Evolutionary conservation across 2,113 vertebrate species (phyloP), one percentile per base, ranked within the genome.

Genomic region (Andinoacara biseriatus): DNA sequence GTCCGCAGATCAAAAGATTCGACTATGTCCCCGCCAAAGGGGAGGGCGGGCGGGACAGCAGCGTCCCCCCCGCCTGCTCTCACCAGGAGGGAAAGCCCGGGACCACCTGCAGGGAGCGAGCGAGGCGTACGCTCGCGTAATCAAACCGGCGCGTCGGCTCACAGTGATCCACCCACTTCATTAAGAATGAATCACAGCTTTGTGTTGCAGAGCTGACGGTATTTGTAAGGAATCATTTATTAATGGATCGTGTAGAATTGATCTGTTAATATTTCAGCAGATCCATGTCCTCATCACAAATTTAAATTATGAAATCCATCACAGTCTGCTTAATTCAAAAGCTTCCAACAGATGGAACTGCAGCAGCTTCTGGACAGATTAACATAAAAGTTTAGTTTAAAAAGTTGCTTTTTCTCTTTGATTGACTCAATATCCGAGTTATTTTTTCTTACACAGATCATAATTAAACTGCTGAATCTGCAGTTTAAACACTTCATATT

Each of bases 1-100:
- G 67, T 63, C 74, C 59, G 54, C 7, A 79, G 49, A 91, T 91
- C 85, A 91, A 89, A 91, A 81, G 29, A 60, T 20, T 33, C 20
- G 22, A 56, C 56, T 77, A 5, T 54, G 72, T 77, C 72, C 43
- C 52, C 35, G 76, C 52, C 18, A 2, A 43, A 31, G 54, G 74
- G 81, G 54, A 22, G 61, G 17, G 18, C 31, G 56, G 40, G 74
- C n/a, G 81, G 49, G 78, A 58, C 76, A 29, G 58, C 80, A 15
- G 72, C 18, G 78, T 78, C 80, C 80, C 18, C 18, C 17, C 75
- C 14, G 22, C 33, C 58, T 81, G 52, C 80, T 58, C 87, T 74
- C 85, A 26, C 49, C 80, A 77, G 90, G 82, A 85, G 80, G 81
- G 76, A 10, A 60, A 62, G 61, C 69, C 24, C 5, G 57, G 75